A percentile compares a stretch with the other conserved stretches of the same genome.
Evolutionary conservation across 2,888 invertebrate species (phyloP).

Genomic region (Tromatobia lineatoria): DNA sequence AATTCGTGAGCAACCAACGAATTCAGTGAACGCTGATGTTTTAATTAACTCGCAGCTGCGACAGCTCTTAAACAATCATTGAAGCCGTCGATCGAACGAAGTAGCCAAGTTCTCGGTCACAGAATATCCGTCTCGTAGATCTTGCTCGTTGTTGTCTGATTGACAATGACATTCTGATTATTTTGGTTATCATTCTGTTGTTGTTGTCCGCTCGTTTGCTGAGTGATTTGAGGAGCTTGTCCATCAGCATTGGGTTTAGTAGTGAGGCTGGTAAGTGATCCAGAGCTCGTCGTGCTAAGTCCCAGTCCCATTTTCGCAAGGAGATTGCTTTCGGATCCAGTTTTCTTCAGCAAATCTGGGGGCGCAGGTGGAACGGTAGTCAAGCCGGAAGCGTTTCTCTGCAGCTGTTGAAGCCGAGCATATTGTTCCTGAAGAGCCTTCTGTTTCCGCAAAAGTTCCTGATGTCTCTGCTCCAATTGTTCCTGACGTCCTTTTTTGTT

Average conservation of each 20-base stretch:
- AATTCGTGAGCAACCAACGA: not conserved
- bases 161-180: constrained; percentile 29
- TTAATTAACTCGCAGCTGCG: constrained; percentile 75
- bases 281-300: constrained; percentile 87
- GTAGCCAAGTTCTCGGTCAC: constrained; percentile 88
- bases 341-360: constrained; percentile 91
- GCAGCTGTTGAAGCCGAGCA: constrained; percentile 94
- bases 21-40: constrained; percentile 9
- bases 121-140: constrained; percentile 98
- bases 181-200: constrained; percentile 40
- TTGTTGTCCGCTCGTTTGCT: constrained; percentile 70
- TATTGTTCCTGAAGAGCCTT: constrained; percentile 96
- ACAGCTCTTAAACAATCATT: constrained; percentile 21
- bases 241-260: constrained; percentile 73
- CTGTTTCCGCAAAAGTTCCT: constrained; percentile 95
- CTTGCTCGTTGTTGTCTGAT: constrained; percentile 90
- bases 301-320: constrained; percentile 93
- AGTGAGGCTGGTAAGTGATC: constrained; percentile 89
- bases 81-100: constrained; percentile 42
- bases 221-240: constrained; percentile 35
- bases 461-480: constrained; percentile 94
- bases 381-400: constrained; percentile 90
- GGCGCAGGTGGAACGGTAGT: constrained; percentile 88
- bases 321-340: constrained; percentile 95
- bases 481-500: constrained; percentile 89